Evolutionary conservation across 1,140 invertebrate genomes (phyloP), one percentile per base, ranked within the genome.

Genomic region (Camponotus pennsylvanicus): DNA sequence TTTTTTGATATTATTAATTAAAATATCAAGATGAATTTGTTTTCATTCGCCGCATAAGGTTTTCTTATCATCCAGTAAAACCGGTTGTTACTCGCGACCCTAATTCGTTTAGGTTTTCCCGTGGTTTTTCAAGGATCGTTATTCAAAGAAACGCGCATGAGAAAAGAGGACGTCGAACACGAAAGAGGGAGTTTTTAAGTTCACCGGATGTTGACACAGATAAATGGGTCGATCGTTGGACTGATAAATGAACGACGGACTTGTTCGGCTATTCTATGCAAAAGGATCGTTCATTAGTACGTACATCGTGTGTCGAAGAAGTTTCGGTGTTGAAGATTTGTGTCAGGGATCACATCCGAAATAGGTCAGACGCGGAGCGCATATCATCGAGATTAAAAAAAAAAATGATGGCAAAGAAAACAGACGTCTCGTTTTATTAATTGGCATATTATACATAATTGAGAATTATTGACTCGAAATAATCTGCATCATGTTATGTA

Each of bases 191-290:
- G 86, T 89, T 89, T 75, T 89, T 89, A 87, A 87, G 85, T 88
- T 88, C 49, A 40, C 49, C 40, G 61, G 73, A 71, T 66, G 80
- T 49, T 76, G 91, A 90, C 92, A 89, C 69, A 92, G 92, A 92
- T 91, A 92, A 92, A 92, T 92, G 91, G 88, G 87, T 90, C 71
- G 76, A 80, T 86, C 82, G 70, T 66, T 75, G 84, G 87, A 92
- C 91, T 92, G 92, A 92, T 92, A 89, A 91, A 92, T 92, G 89
- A 91, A 92, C 91, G 89, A 88, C 82, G 79, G 61, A 86, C 84
- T 71, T 49, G 40, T 57, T 78, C 59, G 66, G 84, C 82, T 85
- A 84, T 87, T 75, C 37, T 78, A 87, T 89, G 88, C 86, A 87
- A 88, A 88, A 67, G 59, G 45, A 8, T 75, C 59, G 37, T 79